Base-by-base conservation (phyloP, 2,797 vertebrate genomes). In the Oreochromis mossambicus region DNA sequence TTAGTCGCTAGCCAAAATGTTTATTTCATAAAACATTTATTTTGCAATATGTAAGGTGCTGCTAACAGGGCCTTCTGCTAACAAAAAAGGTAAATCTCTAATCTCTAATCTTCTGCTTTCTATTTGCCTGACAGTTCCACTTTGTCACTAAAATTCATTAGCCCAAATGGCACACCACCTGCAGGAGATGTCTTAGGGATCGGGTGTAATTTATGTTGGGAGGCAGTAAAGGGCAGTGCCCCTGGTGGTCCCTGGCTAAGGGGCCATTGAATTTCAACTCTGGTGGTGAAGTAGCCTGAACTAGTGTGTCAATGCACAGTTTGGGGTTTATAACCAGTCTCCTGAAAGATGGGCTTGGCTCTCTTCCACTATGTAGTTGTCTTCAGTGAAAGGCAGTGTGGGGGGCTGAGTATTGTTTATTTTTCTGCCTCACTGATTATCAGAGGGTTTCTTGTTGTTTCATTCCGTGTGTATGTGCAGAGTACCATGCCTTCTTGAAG, bases 31-130 rank as follows among this genome's bases (percentile, higher is more conserved):
- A 68, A 43, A 43, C 7, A 24, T 14, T 9, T 43, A 43, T 68
- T 2, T 68, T 5, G 0, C 26, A 0, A 32, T 32, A 41, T 66
- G 61, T 0, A 43, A 43, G 36, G 12, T 5, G 19, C 34, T 66
- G n/a, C 61, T 41, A 66, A 5, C 19, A 41, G 34, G 12, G 4
- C 6, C 19, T 0, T 63, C 19, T 12, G 4, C n/a, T 8, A 68
- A 68, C 63, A 68, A 0, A 68, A 68, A 15, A 41, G 32, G 1
- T 13, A 1, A 68, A 9, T 41, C 36, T 41, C n/a, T 68, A 66
- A 38, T 36, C n/a, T n/a, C n/a, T n/a, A n/a, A n/a, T n/a, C n/a
- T 7, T 4, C 29, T 34, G 29, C 9, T 56, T 56, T 29, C 7
- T 11, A 19, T 34, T 61, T 34, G 0, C 56, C 29, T 61, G 29